Evolutionary conservation across 1,140 invertebrate species (phyloP).

Genomic region (Lepidotrigona ventralis): DNA sequence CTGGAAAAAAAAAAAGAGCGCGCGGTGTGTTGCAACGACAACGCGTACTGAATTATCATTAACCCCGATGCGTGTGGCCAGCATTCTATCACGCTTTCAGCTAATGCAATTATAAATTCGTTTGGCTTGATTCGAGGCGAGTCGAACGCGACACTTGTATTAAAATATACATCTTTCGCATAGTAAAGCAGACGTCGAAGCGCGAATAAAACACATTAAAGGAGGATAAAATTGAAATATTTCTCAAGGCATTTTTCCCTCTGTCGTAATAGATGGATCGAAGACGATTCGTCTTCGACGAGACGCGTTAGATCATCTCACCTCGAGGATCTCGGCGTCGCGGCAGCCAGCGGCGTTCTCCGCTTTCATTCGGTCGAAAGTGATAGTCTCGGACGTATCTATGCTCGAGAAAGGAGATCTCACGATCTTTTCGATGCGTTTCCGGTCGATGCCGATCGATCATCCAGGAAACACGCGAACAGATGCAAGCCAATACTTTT

Average conservation of each 20-base stretch:
- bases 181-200: too few species aligned
- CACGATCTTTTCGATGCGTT: constrained; percentile 52
- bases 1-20: constrained; percentile 8
- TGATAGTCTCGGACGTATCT: constrained; percentile 74
- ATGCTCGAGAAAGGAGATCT: constrained; percentile 76
- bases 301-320: constrained; percentile 14
- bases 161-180: neutral
- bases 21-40: neutral
- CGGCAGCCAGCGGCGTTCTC: constrained; percentile 65
- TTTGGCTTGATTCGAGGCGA: neutral
- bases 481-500: neutral
- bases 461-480: neutral
- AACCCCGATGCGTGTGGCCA: constrained; percentile 6
- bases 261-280: neutral
- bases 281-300: neutral
- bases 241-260: neutral
- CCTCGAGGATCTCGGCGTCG: constrained; percentile 16
- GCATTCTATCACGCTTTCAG: constrained; percentile 8
- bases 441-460: constrained; percentile 25
- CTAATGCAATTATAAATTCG: constrained; percentile 20
- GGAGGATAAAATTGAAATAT: neutral
- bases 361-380: constrained; percentile 79
- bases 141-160: neutral
- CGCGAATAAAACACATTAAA: neutral
- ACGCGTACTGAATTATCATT: constrained; percentile 63